Percentiles rank a stretch among this genome's conserved stretches.
Conservation (phyloP, 2,888 invertebrate species). For the Ormyrus thymus region DNA sequence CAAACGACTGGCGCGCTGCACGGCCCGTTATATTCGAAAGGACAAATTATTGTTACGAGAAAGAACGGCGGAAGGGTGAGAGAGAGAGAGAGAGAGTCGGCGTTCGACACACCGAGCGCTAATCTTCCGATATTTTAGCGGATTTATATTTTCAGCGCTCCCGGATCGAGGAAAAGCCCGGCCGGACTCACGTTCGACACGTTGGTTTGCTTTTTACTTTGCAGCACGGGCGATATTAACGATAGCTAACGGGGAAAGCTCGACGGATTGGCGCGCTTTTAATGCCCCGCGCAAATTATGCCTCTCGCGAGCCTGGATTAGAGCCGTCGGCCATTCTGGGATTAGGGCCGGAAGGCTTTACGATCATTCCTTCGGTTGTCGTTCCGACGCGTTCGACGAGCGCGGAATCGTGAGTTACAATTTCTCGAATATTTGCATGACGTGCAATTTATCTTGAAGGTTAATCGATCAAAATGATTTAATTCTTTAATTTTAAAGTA, state of each 20-base stretch:
- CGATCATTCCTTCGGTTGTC: too few species aligned
- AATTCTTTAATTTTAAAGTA: too few species aligned
- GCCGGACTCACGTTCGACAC: slow-evolving; percentile 35
- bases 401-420: too few species aligned
- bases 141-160: slow-evolving; percentile 68
- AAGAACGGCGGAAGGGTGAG: slow-evolving; percentile 62
- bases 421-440: too few species aligned
- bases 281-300: slow-evolving; percentile 21
- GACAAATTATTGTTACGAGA: slow-evolving; percentile 75
- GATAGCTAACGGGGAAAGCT: too few species aligned
- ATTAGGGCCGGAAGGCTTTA: too few species aligned
- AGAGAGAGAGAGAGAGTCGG: slow-evolving; percentile 16
- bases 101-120: slow-evolving; percentile 64
- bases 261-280: neutral
- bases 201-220: slow-evolving; percentile 30
- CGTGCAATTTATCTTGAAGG: too few species aligned
- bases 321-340: too few species aligned
- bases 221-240: too few species aligned
- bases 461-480: too few species aligned
- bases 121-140: slow-evolving; percentile 74
- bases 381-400: too few species aligned
- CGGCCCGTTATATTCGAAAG: slow-evolving; percentile 69
- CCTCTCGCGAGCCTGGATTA: neutral
- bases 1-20: slow-evolving; percentile 33
- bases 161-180: slow-evolving; percentile 45